These are phyloP conservation scores for Chiloscyllium plagiosum DNA, from an alignment of 2,113 vertebrate species.

Conservation along the genomic window DNA sequence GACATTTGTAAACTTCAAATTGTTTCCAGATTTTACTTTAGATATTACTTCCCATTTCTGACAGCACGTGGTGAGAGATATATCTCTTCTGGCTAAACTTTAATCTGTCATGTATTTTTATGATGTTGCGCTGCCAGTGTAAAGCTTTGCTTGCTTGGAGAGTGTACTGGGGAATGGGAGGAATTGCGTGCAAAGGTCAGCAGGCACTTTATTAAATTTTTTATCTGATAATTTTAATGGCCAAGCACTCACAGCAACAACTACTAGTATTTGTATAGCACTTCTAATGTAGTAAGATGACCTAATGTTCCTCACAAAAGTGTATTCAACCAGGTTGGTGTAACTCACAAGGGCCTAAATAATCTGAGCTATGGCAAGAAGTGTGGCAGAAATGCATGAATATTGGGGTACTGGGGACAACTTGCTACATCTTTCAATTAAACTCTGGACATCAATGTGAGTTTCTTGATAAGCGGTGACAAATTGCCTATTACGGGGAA, in stretches of 20 bases:
- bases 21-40: background rate
- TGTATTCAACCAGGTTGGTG: background rate
- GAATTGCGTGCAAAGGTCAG: background rate
- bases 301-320: background rate
- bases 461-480: too few relatives aligned
- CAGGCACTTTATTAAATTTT: background rate
- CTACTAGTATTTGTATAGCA: background rate
- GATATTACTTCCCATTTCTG: background rate
- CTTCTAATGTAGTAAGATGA: background rate
- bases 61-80: background rate
- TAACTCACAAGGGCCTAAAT: too few relatives aligned
- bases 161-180: background rate
- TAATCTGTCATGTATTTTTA: background rate
- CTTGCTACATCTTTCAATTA: too few relatives aligned
- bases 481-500: too few relatives aligned
- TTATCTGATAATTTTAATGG: background rate
- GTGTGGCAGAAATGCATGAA: too few relatives aligned
- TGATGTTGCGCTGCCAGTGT: background rate
- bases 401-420: too few relatives aligned
- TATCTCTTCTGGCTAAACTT: background rate
- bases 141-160: background rate
- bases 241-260: background rate
- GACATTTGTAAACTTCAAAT: background rate
- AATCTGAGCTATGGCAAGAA: too few relatives aligned
- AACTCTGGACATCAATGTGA: too few relatives aligned